Percentiles rank a stretch among this genome's conserved stretches.
phyloP scores from a whole-genome alignment of 2,797 vertebrate species.

The Mus minutoides region DNA sequence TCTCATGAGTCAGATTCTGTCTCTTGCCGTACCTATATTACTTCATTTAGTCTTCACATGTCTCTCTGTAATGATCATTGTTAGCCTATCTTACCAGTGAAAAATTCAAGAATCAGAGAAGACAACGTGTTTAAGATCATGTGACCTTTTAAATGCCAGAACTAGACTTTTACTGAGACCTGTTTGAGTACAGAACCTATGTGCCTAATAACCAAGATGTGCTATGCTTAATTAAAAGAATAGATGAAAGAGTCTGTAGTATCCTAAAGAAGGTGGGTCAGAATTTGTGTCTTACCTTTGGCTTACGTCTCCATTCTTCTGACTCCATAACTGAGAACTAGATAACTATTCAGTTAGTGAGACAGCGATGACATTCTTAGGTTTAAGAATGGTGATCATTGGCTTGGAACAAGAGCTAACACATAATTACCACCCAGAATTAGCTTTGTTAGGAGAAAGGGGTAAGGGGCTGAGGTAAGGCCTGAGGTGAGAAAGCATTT shows the following conservation, averaged over 20 bases:
- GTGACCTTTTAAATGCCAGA: neutral
- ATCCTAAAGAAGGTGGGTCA: neutral
- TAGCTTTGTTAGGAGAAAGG: neutral
- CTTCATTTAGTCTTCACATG: conserved; percentile 20
- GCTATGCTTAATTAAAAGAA: conserved; percentile 8
- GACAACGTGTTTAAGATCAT: conserved; percentile 15
- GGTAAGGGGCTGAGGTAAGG: no score
- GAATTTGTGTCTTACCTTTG: neutral
- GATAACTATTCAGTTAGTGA: neutral
- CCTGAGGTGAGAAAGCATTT: neutral
- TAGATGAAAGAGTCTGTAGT: neutral
- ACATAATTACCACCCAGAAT: neutral
- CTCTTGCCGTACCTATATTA: neutral
- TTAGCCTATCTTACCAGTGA: neutral
- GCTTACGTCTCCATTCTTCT: conserved; percentile 9
- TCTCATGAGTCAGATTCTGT: neutral
- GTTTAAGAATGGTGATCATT: neutral
- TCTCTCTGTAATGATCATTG: neutral
- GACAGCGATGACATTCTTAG: neutral
- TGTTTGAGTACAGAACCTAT: neutral
- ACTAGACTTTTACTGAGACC: neutral
- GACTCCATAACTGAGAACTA: neutral
- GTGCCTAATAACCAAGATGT: neutral
- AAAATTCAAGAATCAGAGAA: neutral
- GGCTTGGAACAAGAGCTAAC: neutral